These are phyloP conservation scores for Picus viridis DNA, from an alignment of 2,797 vertebrate genomes.

Conservation along the genomic window DNA sequence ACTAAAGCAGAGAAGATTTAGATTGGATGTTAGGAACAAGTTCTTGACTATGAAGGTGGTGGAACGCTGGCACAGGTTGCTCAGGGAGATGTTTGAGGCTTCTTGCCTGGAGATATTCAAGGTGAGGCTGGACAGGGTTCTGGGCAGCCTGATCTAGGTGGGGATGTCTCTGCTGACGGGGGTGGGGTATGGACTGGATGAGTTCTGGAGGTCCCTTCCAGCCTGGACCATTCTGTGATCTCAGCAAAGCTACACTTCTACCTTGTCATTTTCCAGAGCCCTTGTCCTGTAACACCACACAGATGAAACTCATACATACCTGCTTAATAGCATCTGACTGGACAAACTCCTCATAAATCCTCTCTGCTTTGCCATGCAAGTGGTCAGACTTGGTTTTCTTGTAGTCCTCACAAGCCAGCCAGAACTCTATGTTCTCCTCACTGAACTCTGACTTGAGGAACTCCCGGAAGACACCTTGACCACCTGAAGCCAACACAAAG, in stretches of 20 bases:
- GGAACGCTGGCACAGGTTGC: too few species aligned
- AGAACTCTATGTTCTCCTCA: conserved; percentile 83
- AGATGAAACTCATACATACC: conserved; percentile 57
- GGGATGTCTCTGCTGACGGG: too few species aligned
- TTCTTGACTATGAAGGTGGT: too few species aligned
- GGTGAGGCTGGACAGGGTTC: too few species aligned
- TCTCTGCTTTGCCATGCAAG: conserved; percentile 76
- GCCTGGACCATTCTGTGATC: too few species aligned
- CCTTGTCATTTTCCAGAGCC: not conserved
- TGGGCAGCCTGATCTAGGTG: too few species aligned
- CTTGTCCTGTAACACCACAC: not conserved
- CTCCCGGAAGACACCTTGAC: conserved; percentile 74
- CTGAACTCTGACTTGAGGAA: conserved; percentile 84
- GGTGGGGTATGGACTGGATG: too few species aligned
- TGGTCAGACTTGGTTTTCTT: conserved; percentile 76
- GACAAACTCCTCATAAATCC: conserved; percentile 81
- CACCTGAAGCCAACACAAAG: conserved; percentile 64
- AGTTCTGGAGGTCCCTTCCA: too few species aligned
- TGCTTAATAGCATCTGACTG: conserved; percentile 79
- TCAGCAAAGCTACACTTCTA: not conserved
- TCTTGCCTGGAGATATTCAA: too few species aligned
- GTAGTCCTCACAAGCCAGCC: conserved; percentile 83
- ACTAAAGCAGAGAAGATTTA: too few species aligned
- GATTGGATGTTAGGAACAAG: too few species aligned
- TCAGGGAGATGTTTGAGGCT: too few species aligned